Conservation (phyloP, 92 coral and sea anemone genomes). For the Epizoanthus scotinus region DNA sequence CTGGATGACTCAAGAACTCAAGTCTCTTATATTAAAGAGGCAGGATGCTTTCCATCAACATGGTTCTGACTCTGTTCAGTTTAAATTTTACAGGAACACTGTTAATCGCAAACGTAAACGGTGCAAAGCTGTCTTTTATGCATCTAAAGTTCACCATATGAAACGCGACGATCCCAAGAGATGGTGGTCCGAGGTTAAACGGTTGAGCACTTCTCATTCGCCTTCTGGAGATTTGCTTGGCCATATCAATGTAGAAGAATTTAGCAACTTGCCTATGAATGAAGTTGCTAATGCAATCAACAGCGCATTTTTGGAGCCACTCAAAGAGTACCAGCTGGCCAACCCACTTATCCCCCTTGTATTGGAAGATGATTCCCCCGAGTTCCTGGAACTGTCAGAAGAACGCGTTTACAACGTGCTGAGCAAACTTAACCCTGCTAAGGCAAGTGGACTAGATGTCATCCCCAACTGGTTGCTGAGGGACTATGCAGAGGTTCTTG, state of each 20-base stretch:
- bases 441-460: conserved; percentile 38
- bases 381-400: conserved; percentile 1
- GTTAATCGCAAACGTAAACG: conserved; percentile 48
- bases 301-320: neutral
- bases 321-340: neutral
- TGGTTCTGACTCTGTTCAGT: conserved; percentile 47
- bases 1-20: conserved; percentile 58
- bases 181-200: conserved; percentile 7
- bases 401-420: conserved; percentile 9
- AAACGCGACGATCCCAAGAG: too few relatives aligned
- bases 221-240: neutral
- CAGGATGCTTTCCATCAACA: conserved; percentile 49
- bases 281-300: neutral
- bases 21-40: too few relatives aligned
- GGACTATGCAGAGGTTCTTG: too few relatives aligned
- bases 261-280: neutral
- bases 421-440: conserved; percentile 21
- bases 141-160: neutral
- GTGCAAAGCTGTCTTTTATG: neutral
- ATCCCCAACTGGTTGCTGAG: too few relatives aligned
- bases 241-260: neutral
- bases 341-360: neutral
- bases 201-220: neutral
- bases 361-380: neutral
- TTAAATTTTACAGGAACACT: too few relatives aligned